These are phyloP conservation scores for Oryctes rhinoceros DNA, from an alignment of 1,140 invertebrate genomes.

Conservation along the genomic window DNA sequence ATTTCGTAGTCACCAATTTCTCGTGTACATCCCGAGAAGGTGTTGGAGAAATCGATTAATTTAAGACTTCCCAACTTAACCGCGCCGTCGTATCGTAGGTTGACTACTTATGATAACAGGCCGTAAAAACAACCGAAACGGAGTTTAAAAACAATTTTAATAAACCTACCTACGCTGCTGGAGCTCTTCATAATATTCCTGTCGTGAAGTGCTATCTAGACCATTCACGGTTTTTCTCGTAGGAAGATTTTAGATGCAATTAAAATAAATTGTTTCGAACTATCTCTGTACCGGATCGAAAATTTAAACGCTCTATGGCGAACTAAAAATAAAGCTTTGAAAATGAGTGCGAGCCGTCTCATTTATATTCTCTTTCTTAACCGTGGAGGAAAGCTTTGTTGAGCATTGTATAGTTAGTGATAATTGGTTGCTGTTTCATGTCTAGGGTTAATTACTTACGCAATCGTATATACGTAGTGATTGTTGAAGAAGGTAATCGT, in stretches of 20 bases:
- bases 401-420: too few species aligned
- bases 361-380: too few species aligned
- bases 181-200: conserved; percentile 12
- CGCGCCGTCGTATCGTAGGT: neutral
- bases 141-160: conserved; percentile 24
- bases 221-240: conserved; percentile 12
- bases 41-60: conserved; percentile 13
- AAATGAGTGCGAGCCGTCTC: too few species aligned
- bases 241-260: conserved; percentile 33
- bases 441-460: too few species aligned
- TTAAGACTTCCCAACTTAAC: neutral
- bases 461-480: too few species aligned
- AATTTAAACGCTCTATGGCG: neutral
- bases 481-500: too few species aligned
- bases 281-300: neutral
- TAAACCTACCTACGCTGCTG: conserved; percentile 15
- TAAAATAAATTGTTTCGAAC: conserved; percentile 35
- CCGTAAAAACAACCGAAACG: neutral
- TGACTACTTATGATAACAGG: conserved; percentile 23
- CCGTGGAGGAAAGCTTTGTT: too few species aligned
- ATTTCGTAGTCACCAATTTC: neutral
- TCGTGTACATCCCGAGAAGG: conserved; percentile 7
- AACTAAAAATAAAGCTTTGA: neutral
- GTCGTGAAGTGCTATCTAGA: conserved; percentile 15
- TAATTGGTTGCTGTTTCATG: too few species aligned